These are phyloP conservation scores for Anoplius nigerrimus DNA, from an alignment of 2,888 invertebrate species.

Conservation along the genomic window DNA sequence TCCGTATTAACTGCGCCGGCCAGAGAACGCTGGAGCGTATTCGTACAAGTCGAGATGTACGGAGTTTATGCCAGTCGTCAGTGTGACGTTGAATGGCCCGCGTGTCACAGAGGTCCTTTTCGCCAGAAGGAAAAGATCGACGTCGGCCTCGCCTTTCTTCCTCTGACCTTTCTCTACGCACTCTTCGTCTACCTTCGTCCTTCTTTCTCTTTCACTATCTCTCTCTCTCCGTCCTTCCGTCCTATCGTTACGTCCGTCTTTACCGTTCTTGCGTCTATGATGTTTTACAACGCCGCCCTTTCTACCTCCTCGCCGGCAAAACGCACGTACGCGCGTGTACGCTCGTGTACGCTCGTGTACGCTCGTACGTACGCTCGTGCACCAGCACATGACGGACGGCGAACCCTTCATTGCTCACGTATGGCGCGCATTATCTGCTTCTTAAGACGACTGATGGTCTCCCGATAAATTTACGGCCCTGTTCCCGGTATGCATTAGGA, in stretches of 20 bases:
- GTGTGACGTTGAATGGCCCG: slow-evolving; percentile 7
- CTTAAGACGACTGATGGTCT: slow-evolving; percentile 56
- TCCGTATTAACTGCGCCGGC: slow-evolving; percentile 27
- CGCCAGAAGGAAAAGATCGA: too few species aligned
- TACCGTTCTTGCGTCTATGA: neutral
- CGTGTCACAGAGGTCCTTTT: slow-evolving; percentile 17
- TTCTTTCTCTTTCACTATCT: neutral
- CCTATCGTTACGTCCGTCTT: neutral
- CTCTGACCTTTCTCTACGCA: neutral
- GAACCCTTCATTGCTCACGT: neutral
- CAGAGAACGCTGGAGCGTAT: too few species aligned
- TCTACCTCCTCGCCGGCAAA: neutral
- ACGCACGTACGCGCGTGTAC: neutral
- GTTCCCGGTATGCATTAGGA: slow-evolving; percentile 57
- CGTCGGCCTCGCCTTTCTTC: too few species aligned
- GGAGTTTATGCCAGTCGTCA: slow-evolving; percentile 29
- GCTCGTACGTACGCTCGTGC: neutral
- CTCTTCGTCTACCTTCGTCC: neutral
- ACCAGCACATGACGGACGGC: slow-evolving; percentile 10
- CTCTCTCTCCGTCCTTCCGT: neutral
- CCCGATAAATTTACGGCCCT: slow-evolving; percentile 65
- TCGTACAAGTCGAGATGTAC: slow-evolving; percentile 3
- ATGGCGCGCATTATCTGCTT: slow-evolving; percentile 52
- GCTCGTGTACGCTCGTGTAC: neutral
- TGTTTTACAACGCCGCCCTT: neutral